Conservation (phyloP, 2,113 vertebrate species). For the Paracanthobrama guichenoti region DNA sequence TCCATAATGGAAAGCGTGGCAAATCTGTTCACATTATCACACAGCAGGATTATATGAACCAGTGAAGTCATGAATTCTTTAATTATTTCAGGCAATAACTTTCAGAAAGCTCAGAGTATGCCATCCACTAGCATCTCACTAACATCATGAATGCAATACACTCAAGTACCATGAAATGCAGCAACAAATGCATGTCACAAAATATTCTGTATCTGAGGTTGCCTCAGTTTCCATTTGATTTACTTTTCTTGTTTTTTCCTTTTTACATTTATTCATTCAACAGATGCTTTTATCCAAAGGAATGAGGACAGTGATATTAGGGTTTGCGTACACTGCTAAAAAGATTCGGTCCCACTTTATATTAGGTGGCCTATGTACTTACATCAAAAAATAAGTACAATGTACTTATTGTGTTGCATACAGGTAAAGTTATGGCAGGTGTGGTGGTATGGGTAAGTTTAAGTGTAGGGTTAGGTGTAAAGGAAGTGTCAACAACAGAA, state of each 20-base stretch:
- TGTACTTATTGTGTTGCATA: too few relatives aligned
- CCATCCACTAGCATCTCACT: not conserved
- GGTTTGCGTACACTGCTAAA: not conserved
- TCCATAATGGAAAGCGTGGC: not conserved
- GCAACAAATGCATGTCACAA: not conserved
- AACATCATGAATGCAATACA: not conserved
- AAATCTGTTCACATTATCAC: not conserved
- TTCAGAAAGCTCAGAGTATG: not conserved
- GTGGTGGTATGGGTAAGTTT: too few relatives aligned
- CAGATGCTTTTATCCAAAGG: not conserved
- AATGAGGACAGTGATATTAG: not conserved
- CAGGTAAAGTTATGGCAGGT: too few relatives aligned
- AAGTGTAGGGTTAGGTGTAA: too few relatives aligned
- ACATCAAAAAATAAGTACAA: too few relatives aligned
- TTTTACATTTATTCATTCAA: not conserved
- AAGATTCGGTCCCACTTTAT: too few relatives aligned
- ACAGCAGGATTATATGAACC: not conserved
- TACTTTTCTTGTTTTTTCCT: too few relatives aligned
- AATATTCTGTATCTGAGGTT: not conserved
- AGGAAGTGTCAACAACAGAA: too few relatives aligned
- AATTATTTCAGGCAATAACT: not conserved
- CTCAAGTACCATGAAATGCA: not conserved
- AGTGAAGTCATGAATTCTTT: not conserved
- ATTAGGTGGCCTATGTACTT: too few relatives aligned
- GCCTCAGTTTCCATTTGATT: not conserved